These are phyloP conservation scores for Setipinna tenuifilis DNA, from an alignment of 2,797 vertebrate genomes.

Conservation along the genomic window DNA sequence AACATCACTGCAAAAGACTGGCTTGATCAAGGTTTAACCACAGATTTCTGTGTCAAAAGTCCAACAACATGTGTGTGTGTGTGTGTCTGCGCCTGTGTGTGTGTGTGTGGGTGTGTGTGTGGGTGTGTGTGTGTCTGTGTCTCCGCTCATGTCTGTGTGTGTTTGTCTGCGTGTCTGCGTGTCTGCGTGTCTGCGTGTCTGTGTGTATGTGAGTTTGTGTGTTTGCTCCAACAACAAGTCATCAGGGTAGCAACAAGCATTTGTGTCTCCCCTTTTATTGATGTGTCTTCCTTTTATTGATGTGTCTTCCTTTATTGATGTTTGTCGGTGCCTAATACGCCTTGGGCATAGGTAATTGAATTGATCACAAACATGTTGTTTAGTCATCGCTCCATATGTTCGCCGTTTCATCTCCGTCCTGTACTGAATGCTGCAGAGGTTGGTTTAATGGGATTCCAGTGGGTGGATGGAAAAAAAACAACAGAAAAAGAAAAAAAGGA, in stretches of 20 bases:
- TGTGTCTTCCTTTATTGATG: conserved; percentile 70
- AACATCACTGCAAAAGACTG: not conserved
- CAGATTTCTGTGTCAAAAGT: not conserved
- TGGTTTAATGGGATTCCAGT: not conserved
- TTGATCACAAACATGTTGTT: conserved; percentile 56
- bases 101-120: not conserved
- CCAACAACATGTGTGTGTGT: not conserved
- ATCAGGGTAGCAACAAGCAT: not conserved
- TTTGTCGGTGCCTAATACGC: conserved; percentile 62
- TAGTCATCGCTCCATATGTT: conserved; percentile 68
- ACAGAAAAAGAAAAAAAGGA: not conserved
- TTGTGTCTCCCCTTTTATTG: not conserved
- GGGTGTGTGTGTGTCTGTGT: not conserved
- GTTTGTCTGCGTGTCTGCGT: not conserved
- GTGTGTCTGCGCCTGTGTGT: not conserved
- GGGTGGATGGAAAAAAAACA: conserved; percentile 9
- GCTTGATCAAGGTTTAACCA: not conserved
- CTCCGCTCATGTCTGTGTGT: not conserved
- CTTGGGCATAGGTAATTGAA: conserved; percentile 66
- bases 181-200: not conserved
- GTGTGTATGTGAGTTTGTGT: not conserved
- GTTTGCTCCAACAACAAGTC: not conserved
- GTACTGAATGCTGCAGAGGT: conserved; percentile 28
- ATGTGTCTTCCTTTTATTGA: not conserved
- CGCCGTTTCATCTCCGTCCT: conserved; percentile 18